Base-by-base conservation (phyloP, 2,113 vertebrate genomes). In the Hippocampus guttulatus region DNA sequence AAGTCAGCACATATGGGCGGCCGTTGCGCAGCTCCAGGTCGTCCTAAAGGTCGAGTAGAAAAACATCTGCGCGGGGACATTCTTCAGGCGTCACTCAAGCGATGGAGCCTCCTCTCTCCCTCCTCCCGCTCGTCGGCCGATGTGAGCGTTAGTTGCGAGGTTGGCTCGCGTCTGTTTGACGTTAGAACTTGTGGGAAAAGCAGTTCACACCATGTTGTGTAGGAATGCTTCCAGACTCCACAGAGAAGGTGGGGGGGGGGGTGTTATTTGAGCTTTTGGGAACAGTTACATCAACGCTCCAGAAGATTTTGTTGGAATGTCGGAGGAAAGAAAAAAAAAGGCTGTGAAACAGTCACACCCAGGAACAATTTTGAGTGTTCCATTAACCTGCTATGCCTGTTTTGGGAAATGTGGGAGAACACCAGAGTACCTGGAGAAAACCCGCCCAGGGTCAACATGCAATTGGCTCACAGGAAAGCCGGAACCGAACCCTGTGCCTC, bases 11-110 rank as follows among this genome's bases (percentile, higher is more conserved):
- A 85, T 87, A 82, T 90, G 88, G 80, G 84, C 84, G 88, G 89
- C 86, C 83, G 81, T 79, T 57, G 72, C 45, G 73, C 83, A 1
- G 82, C 82, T 88, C 86, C 87, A 84, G 83, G 81, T 87, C 87
- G 73, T 77, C 77, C 75, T 81, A 88, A 87, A 89, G 85, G 79
- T 54, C 8, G 64, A 90, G 87, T 78, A 84, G 60, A 85, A 90
- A 88, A 91, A 87, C 88, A 90, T 91, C 85, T 90, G 90, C 75
- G 77, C 64, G 79, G 80, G 79, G 87, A 87, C 87, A 89, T 78
- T 81, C 81, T 40, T 76, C 64, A 40, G 71, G 61, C 75, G 57
- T 86, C 84, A 86, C 86, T 85, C 86, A 73, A 80, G 81, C 82
- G 84, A 84, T 77, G 84, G 84, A 85, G 83, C 73, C 54, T 23